Evolutionary conservation across 2,888 invertebrate species (phyloP).

Genomic region (Ceratothoa steindachneri): DNA sequence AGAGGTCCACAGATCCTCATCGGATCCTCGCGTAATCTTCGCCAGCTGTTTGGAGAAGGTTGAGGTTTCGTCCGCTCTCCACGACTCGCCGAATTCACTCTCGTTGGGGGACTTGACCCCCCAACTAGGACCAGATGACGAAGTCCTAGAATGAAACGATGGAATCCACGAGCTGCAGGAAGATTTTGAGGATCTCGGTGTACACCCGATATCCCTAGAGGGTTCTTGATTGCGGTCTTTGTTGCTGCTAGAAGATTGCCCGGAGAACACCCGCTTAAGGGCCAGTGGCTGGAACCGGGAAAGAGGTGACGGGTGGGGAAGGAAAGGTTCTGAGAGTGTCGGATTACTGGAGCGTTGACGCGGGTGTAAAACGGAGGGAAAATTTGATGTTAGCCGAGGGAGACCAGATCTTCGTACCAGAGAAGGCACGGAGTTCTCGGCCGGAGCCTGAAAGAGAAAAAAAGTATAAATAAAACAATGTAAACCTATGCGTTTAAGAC

Average conservation of each 20-base stretch:
- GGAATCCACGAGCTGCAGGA: constrained; percentile 5
- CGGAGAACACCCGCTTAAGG: not conserved
- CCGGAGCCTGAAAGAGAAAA: not conserved
- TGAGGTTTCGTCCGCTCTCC: constrained; percentile 1
- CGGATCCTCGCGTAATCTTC: not conserved
- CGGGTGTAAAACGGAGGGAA: not conserved
- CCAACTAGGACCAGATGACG: not conserved
- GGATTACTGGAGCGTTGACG: not conserved
- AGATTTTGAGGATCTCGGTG: not conserved
- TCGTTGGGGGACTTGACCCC: not conserved
- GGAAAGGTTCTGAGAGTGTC: not conserved
- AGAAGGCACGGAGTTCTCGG: not conserved
- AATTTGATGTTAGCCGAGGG: not conserved
- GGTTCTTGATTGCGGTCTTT: not conserved
- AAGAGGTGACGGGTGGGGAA: not conserved
- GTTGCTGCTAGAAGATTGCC: not conserved
- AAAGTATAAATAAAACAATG: not conserved
- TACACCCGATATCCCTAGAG: not conserved
- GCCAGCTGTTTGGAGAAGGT: not conserved
- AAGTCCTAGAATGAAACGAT: not conserved
- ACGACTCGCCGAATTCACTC: not conserved
- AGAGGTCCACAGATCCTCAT: constrained; percentile 5
- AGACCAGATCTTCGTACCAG: not conserved
- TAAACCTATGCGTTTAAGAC: no score
- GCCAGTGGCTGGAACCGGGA: not conserved